Evolutionary conservation across 2,888 invertebrate genomes (phyloP).

Genomic region (Alloplasta piceator): DNA sequence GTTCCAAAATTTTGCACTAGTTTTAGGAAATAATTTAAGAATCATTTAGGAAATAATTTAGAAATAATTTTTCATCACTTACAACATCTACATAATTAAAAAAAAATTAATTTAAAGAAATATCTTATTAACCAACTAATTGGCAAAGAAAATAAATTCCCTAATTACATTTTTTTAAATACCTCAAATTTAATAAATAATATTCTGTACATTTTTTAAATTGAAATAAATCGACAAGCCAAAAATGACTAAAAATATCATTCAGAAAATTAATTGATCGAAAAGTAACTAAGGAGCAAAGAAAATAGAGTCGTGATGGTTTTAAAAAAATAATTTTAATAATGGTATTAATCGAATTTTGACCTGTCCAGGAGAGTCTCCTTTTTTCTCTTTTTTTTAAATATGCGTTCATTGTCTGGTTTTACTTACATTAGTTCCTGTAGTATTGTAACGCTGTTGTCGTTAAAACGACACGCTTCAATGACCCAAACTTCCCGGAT

Average conservation of each 20-base stretch:
- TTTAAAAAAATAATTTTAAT: not conserved
- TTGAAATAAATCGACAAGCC: too few species aligned
- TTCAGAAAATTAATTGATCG: not conserved
- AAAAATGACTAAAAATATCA: not conserved
- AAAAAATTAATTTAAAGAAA: too few species aligned
- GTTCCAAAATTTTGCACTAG: too few species aligned
- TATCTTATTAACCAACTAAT: too few species aligned
- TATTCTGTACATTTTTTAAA: too few species aligned
- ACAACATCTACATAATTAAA: too few species aligned
- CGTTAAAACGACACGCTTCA: slow-evolving; percentile 76
- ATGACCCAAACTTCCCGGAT: slow-evolving; percentile 83
- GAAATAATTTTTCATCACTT: too few species aligned
- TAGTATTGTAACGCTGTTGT: slow-evolving; percentile 36
- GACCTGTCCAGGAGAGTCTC: slow-evolving; percentile 6
- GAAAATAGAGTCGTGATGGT: not conserved
- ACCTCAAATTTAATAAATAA: too few species aligned
- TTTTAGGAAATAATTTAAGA: too few species aligned
- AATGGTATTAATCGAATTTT: slow-evolving; percentile 26
- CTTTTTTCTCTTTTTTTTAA: slow-evolving; percentile 12
- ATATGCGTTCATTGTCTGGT: slow-evolving; percentile 16
- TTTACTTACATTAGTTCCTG: slow-evolving; percentile 14
- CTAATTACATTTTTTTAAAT: too few species aligned
- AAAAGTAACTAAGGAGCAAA: not conserved
- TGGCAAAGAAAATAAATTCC: too few species aligned
- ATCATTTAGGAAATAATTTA: too few species aligned